phyloP scores from a whole-genome alignment of 2,797 vertebrate genomes.

The Enoplosus armatus region DNA sequence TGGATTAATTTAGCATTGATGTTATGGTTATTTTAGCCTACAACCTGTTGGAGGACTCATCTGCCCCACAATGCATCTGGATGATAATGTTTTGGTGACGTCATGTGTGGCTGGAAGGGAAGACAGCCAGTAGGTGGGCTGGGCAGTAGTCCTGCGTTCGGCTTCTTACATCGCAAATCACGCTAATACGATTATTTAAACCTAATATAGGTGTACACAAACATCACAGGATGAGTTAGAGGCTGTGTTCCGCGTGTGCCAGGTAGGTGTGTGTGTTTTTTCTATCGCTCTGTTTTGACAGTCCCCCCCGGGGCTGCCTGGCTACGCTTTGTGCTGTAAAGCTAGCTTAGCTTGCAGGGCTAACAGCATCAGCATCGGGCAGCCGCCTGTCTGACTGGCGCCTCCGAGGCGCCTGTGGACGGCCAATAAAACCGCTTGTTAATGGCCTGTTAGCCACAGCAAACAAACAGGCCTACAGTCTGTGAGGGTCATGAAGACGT shows the following conservation, averaged over 20 bases:
- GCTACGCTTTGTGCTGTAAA: constrained; percentile 53
- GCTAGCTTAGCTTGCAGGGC: constrained; percentile 64
- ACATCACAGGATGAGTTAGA: constrained; percentile 71
- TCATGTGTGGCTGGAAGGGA: constrained; percentile 57
- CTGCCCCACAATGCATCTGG: constrained; percentile 82
- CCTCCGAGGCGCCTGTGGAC: constrained; percentile 64
- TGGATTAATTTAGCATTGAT: neutral
- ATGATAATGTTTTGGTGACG: constrained; percentile 80
- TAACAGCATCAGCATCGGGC: constrained; percentile 54
- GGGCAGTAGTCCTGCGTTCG: constrained; percentile 53
- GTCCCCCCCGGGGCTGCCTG: neutral
- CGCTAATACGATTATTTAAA: neutral
- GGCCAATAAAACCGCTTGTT: constrained; percentile 57
- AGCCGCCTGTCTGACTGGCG: constrained; percentile 70
- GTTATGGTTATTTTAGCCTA: neutral
- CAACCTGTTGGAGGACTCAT: constrained; percentile 67
- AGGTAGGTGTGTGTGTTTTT: constrained; percentile 66
- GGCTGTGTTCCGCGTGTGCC: constrained; percentile 33
- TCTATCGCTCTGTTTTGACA: neutral
- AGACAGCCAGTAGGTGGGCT: constrained; percentile 65
- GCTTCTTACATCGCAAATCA: constrained; percentile 7
- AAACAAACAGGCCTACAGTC: constrained; percentile 15
- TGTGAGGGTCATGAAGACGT: neutral
- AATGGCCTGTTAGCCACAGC: constrained; percentile 45
- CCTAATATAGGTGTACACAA: neutral